Conservation (phyloP, 2,797 vertebrate species). For the Pempheris klunzingeri region DNA sequence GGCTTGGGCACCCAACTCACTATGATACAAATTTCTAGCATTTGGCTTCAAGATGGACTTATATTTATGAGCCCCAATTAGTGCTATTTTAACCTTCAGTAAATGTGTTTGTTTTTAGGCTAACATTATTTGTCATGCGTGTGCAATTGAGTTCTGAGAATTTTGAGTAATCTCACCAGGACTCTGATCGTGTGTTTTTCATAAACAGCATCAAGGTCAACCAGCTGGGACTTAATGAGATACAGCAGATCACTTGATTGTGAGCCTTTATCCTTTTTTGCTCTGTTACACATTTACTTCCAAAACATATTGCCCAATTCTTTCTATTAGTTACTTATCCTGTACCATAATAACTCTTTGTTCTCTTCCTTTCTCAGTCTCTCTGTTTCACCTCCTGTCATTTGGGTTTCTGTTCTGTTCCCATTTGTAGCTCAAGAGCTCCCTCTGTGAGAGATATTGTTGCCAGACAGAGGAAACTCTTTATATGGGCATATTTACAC, state of each 20-base stretch:
- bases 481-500: constrained; percentile 47
- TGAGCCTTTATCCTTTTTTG: not conserved
- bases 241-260: not conserved
- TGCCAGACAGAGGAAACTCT: constrained; percentile 47
- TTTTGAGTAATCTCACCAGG: constrained; percentile 25
- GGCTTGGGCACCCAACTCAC: not conserved
- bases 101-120: not conserved
- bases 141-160: constrained; percentile 22
- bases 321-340: constrained; percentile 4
- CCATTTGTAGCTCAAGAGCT: constrained; percentile 84
- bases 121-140: not conserved
- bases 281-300: constrained; percentile 22
- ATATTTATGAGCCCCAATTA: not conserved
- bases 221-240: not conserved
- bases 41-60: not conserved
- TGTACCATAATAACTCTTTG: constrained; percentile 39
- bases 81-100: not conserved
- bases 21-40: too few species aligned
- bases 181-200: constrained; percentile 24
- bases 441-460: constrained; percentile 80
- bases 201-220: constrained; percentile 40
- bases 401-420: constrained; percentile 41
- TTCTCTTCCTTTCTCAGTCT: constrained; percentile 33
- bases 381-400: constrained; percentile 43
- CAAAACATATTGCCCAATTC: constrained; percentile 8